Base-by-base conservation (phyloP, 2,888 invertebrate species). In the Apamea sordens region DNA sequence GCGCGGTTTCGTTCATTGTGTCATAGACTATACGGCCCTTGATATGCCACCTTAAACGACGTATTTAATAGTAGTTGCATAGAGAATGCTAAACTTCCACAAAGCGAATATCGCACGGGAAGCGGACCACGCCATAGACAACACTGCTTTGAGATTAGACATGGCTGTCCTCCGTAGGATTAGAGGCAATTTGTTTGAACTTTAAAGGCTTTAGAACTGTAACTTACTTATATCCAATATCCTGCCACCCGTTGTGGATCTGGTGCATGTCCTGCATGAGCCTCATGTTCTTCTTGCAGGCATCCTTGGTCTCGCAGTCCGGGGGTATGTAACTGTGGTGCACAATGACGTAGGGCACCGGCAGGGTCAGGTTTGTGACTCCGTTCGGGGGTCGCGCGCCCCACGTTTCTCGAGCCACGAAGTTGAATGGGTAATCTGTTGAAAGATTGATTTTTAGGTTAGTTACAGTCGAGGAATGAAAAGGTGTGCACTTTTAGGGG, bases 321-420 rank as follows among this genome's bases (percentile, higher is more conserved):
- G 93, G 93, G 0, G 98, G 98, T 63, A 94, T 93, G 91, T 97
- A 98, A 24, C 97, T 97, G 93, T 98, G 98, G 92, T 98, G 98
- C 81, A 98, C 98, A 77, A 98, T 97, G 47, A 98, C 98, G 90
- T 95, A 97, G 0, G 97, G 97, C 18, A 97, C 97, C 0, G 98
- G 98, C 28, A 95, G 97, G 65, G 88, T 78, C 91, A 98, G 96
- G 4, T 89, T 88, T 47, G 96, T 94, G n/a, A 95, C 5, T 0
- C 74, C 71, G 1, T 5, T 44, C 1, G 86, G 72, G 2, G 86
- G 83, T 10, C 85, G 82, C 0, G 86, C 86, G 0, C 85, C 85
- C 86, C 86, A 86, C 5, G 15, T 36, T 0, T 79, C 75, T 13
- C 86, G 71, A 18, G 36, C 18, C 32, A 86, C 83, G 32, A 77